A percentile compares a stretch with the other conserved stretches of the same genome.
Evolutionary conservation across 2,888 invertebrate species (phyloP).

Genomic region (Brachyptera risi): DNA sequence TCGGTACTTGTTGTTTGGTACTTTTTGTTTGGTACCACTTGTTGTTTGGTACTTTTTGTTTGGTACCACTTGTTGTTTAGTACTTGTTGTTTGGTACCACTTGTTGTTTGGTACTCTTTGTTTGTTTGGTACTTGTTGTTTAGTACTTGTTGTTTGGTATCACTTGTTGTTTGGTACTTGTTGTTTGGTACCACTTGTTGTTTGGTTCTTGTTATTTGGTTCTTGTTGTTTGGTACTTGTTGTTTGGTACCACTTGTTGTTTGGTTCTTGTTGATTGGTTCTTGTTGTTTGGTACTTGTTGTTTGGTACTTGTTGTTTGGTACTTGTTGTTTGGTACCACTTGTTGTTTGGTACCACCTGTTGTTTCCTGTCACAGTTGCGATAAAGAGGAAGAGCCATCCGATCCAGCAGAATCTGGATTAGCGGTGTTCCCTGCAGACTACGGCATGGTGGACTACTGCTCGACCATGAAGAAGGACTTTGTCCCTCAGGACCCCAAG

Average conservation of each 20-base stretch:
- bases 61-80: no score
- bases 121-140: no score
- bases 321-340: not conserved
- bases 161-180: no score
- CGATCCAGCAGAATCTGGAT: not conserved
- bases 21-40: no score
- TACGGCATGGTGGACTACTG: not conserved
- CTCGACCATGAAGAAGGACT: conserved; percentile 9
- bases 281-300: not conserved
- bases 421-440: not conserved
- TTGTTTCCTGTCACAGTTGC: not conserved
- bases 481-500: not conserved
- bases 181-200: not conserved
- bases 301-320: no score
- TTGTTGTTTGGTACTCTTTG: no score
- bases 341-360: not conserved
- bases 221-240: no score
- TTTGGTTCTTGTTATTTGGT: not conserved
- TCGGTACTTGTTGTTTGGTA: no score
- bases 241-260: no score
- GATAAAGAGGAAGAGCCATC: not conserved
- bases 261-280: not conserved
- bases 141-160: no score
- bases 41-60: no score
- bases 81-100: no score